These are phyloP conservation scores for Ochotona curzoniae DNA, from an alignment of 2,113 vertebrate genomes.

Conservation along the genomic window DNA sequence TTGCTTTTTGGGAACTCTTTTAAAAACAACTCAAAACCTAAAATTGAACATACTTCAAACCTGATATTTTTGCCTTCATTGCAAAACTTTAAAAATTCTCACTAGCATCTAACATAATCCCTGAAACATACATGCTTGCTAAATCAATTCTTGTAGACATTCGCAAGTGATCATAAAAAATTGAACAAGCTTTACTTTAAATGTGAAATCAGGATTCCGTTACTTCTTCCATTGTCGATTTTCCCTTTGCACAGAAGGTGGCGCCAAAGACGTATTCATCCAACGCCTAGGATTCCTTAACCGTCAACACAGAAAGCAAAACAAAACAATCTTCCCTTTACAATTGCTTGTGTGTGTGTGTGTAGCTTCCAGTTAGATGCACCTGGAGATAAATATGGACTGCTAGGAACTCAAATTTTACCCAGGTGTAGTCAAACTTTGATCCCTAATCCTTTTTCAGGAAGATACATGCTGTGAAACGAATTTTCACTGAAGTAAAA, in stretches of 20 bases:
- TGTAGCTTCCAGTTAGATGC: not conserved
- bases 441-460: slow-evolving; percentile 6
- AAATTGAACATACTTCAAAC: slow-evolving; percentile 24
- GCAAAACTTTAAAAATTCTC: not conserved
- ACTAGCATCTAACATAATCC: not conserved
- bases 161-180: slow-evolving; percentile 34
- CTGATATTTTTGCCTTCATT: not conserved
- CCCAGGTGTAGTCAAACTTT: not conserved
- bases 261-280: slow-evolving; percentile 88
- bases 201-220: not conserved
- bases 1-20: slow-evolving; percentile 39
- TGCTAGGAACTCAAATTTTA: slow-evolving; percentile 11
- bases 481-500: slow-evolving; percentile 5
- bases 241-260: slow-evolving; percentile 87
- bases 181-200: not conserved
- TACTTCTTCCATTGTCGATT: slow-evolving; percentile 72
- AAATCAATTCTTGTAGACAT: slow-evolving; percentile 17
- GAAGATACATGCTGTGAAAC: not conserved
- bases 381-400: not conserved
- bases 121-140: slow-evolving; percentile 8
- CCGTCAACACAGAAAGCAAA: slow-evolving; percentile 37
- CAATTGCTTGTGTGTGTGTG: not conserved
- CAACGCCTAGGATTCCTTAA: slow-evolving; percentile 48
- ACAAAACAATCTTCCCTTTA: slow-evolving; percentile 38
- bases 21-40: not conserved